phyloP scores from a whole-genome alignment of 2,888 invertebrate genomes.

The Orthonevra nobilis region DNA sequence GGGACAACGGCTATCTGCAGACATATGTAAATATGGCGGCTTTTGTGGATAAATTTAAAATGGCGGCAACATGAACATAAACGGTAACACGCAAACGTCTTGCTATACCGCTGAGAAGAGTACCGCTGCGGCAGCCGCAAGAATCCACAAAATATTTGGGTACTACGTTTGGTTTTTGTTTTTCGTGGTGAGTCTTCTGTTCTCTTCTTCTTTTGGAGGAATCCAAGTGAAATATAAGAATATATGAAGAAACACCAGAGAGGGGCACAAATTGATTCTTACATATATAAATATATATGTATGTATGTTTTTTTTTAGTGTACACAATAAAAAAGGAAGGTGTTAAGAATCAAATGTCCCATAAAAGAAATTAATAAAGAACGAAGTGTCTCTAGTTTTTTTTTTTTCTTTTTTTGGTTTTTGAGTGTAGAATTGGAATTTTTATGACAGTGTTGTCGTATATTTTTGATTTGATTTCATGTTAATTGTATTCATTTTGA shows the following conservation, averaged over 20 bases:
- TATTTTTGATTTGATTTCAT: neutral
- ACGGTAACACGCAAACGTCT: constrained; percentile 54
- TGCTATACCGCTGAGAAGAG: constrained; percentile 33
- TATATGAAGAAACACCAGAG: constrained; percentile 4
- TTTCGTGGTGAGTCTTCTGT: neutral
- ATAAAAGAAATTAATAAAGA: constrained; percentile 46
- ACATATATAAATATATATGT: too few relatives aligned
- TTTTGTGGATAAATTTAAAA: constrained; percentile 53
- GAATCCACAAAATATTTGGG: neutral
- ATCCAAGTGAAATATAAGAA: constrained; percentile 50
- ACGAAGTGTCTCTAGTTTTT: constrained; percentile 33
- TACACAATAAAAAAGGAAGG: constrained; percentile 43
- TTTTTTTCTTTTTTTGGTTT: neutral
- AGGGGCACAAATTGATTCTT: constrained; percentile 5
- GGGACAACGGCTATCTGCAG: constrained; percentile 22
- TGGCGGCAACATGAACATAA: constrained; percentile 65
- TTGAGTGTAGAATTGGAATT: neutral
- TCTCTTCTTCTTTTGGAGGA: constrained; percentile 1
- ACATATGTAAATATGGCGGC: constrained; percentile 56
- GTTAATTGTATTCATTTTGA: constrained; percentile 12
- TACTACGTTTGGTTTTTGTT: neutral
- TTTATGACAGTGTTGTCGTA: neutral
- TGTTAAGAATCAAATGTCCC: constrained; percentile 63
- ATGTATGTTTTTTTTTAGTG: constrained; percentile 25
- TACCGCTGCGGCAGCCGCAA: constrained; percentile 26